Percentiles rank a stretch among this genome's conserved stretches.
These are phyloP conservation scores for Pagetopsis macropterus DNA, from an alignment of 2,797 vertebrate genomes.

Conservation along the genomic window DNA sequence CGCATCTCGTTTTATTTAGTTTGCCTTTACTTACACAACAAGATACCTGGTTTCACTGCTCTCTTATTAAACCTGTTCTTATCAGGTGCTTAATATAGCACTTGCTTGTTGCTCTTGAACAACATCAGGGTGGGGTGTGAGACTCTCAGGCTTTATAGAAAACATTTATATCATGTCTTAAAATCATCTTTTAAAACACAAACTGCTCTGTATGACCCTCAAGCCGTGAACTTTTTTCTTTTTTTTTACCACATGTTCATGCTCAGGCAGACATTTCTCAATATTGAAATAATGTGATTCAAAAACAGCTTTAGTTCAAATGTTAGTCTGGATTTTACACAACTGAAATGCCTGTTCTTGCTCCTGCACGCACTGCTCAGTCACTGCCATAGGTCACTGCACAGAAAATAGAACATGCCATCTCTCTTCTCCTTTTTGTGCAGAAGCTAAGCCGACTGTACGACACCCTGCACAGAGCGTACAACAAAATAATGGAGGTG, in stretches of 20 bases:
- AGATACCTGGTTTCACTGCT: background rate
- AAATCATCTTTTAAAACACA: background rate
- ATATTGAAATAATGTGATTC: background rate
- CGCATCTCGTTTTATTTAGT: background rate
- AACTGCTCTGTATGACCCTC: background rate
- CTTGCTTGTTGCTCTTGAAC: background rate
- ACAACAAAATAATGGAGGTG: constrained; percentile 95
- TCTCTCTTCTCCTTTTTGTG: background rate
- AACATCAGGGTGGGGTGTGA: background rate
- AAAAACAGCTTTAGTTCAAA: background rate
- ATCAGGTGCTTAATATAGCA: background rate
- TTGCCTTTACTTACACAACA: background rate
- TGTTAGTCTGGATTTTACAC: background rate
- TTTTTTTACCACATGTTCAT: background rate
- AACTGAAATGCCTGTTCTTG: background rate
- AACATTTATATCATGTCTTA: too few relatives aligned
- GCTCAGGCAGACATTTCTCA: background rate
- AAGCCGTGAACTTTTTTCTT: background rate
- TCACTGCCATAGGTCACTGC: background rate
- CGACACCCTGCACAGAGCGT: constrained; percentile 93
- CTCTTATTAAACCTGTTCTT: background rate
- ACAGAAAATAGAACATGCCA: background rate
- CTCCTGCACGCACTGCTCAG: background rate
- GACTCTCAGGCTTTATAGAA: too few relatives aligned
- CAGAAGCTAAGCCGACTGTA: constrained; percentile 96